Base-by-base conservation (phyloP, 2,113 vertebrate genomes). In the Lipophrys pholis region DNA sequence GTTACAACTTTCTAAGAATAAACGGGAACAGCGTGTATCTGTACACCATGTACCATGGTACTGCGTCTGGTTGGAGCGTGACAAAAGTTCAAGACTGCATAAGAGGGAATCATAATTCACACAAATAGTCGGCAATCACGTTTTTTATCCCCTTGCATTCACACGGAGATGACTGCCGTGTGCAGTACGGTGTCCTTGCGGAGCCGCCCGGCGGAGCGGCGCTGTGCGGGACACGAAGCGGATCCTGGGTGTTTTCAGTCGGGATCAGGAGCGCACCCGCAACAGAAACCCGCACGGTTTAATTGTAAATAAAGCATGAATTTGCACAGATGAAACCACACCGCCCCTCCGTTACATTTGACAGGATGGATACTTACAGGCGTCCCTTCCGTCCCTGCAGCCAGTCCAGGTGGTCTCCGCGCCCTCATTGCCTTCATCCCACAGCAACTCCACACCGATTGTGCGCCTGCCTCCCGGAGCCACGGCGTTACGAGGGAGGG, bases 131-230 rank as follows among this genome's bases (percentile, higher is more conserved):
- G 11, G 7, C 15, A 61, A 60, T 58, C 57, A 5, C 52, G 14
- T 53, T 67, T 78, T 60, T 11, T 36, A 48, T 35, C 17, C 21
- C 21, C 21, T 30, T 30, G 21, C 7, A 17, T 6, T 45, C 78
- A 8, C 38, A 30, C 30, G 51, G 49, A 57, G 67, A 84, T 21
- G 9, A 73, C 40, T 42, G 80, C 62, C 58, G 59, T 6, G 42
- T 71, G 48, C 67, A 58, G 53, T 45, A 74, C 48, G 82, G 80
- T 55, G 49, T 65, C 76, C 58, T 17, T 74, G 90, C 86, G 89
- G 85, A 87, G 57, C 81, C 93, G 92, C 94, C 92, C 93, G 48
- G 10, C 63, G 5, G 40, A 84, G 62, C 57, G 48, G n/a, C n/a
- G n/a, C n/a, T n/a, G n/a, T n/a, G n/a, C n/a, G n/a, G n/a, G n/a